Conservation (phyloP, 1,140 invertebrate species). For the Drosophila truncata region DNA sequence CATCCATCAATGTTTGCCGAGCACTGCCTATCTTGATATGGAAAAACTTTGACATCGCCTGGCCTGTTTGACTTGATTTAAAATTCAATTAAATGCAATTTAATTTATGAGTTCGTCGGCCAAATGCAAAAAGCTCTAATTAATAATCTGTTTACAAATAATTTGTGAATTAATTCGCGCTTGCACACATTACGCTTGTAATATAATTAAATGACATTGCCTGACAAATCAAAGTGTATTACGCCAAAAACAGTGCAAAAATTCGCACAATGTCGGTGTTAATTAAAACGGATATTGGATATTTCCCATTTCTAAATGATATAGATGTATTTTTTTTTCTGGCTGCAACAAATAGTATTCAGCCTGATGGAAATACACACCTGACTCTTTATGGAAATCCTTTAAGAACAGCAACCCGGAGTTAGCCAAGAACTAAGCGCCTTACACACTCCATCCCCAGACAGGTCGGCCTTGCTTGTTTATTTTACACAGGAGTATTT, state of each 20-base stretch:
- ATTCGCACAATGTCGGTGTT: conserved; percentile 8
- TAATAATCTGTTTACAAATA: conserved; percentile 56
- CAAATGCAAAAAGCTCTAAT: conserved; percentile 41
- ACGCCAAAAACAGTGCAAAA: conserved; percentile 31
- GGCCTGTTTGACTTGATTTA: conserved; percentile 33
- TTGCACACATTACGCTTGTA: conserved; percentile 18
- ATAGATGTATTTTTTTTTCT: background rate
- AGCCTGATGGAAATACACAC: background rate
- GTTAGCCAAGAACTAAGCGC: conserved; percentile 37
- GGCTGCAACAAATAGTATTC: background rate
- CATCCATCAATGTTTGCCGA: conserved; percentile 27
- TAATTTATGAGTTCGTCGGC: conserved; percentile 23
- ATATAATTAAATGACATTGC: conserved; percentile 59
- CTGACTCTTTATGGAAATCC: conserved; percentile 21
- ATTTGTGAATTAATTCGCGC: conserved; percentile 51
- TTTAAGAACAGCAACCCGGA: conserved; percentile 24
- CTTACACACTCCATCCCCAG: conserved; percentile 26
- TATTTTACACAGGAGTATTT: conserved; percentile 78
- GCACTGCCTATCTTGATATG: conserved; percentile 18
- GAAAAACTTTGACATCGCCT: conserved; percentile 25
- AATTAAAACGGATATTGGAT: conserved; percentile 19
- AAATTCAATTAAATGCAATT: conserved; percentile 61
- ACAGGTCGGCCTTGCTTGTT: conserved; percentile 59
- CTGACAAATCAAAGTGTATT: conserved; percentile 42
- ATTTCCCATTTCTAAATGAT: background rate